phyloP scores from a whole-genome alignment of 2,113 vertebrate genomes.

The Lepisosteus oculatus region DNA sequence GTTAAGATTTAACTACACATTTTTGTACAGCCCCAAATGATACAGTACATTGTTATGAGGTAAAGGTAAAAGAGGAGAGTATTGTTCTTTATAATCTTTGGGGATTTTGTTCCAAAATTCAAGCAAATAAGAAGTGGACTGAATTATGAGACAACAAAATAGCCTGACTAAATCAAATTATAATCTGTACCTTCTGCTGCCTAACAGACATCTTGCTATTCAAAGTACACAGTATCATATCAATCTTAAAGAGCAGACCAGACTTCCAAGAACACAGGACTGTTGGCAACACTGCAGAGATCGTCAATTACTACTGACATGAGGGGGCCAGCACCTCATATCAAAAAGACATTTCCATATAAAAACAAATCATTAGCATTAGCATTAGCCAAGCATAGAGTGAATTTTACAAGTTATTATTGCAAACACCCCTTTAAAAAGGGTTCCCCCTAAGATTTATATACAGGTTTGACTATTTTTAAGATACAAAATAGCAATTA shows the following conservation, averaged over 20 bases:
- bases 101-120: neutral
- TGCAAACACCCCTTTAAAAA: neutral
- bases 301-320: constrained; percentile 4
- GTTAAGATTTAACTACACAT: no score
- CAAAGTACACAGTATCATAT: neutral
- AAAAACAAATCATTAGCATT: constrained; percentile 13
- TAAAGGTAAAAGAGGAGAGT: no score
- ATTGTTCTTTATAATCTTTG: neutral
- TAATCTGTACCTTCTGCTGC: neutral
- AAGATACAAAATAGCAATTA: neutral
- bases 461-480: neutral
- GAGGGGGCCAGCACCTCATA: neutral
- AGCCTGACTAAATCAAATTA: constrained; percentile 5
- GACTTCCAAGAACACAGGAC: neutral
- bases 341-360: constrained; percentile 8
- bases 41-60: no score
- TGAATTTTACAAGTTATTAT: constrained; percentile 11
- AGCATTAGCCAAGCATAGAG: neutral
- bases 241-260: neutral
- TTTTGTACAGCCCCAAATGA: no score
- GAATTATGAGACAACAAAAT: neutral
- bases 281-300: constrained; percentile 1
- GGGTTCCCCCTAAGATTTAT: neutral
- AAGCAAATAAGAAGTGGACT: constrained; percentile 4
- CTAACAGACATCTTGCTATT: neutral